These are phyloP conservation scores for Eulemur macaco DNA, from an alignment of 2,113 vertebrate species.

Conservation along the genomic window DNA sequence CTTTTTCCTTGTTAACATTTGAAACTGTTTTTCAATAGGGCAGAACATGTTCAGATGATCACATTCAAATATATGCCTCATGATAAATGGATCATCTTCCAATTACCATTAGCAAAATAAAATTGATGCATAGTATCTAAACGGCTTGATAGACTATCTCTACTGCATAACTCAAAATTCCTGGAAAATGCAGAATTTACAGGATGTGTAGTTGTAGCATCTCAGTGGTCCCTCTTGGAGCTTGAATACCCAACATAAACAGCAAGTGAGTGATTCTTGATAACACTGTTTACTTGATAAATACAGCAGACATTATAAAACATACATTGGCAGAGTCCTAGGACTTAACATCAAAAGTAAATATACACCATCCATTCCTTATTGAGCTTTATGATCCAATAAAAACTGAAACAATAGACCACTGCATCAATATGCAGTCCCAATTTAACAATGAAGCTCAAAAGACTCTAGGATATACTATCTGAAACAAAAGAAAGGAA, in stretches of 20 bases:
- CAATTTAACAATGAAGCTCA: not conserved
- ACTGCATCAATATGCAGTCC: not conserved
- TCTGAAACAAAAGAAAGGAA: constrained; percentile 5
- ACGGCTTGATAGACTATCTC: not conserved
- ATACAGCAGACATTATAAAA: constrained; percentile 7
- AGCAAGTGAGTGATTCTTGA: not conserved
- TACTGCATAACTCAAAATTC: not conserved
- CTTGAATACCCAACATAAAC: not conserved
- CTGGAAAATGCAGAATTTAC: not conserved
- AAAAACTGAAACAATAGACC: constrained; percentile 41
- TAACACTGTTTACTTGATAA: constrained; percentile 38
- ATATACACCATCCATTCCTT: not conserved
- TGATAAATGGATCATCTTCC: constrained; percentile 6
- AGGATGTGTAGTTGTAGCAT: not conserved
- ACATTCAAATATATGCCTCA: not conserved
- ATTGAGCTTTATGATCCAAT: constrained; percentile 25
- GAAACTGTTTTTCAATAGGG: constrained; percentile 12
- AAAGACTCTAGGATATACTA: not conserved
- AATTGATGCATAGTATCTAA: not conserved
- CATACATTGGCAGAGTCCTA: not conserved
- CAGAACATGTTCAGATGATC: constrained; percentile 18
- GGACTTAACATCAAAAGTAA: constrained; percentile 38
- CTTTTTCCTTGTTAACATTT: not conserved
- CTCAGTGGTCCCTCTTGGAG: not conserved
- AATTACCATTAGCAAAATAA: constrained; percentile 40